Percentiles rank a stretch among this genome's conserved stretches.
Conservation (phyloP, 2,797 vertebrate genomes). For the Cyprinodon diabolis region DNA sequence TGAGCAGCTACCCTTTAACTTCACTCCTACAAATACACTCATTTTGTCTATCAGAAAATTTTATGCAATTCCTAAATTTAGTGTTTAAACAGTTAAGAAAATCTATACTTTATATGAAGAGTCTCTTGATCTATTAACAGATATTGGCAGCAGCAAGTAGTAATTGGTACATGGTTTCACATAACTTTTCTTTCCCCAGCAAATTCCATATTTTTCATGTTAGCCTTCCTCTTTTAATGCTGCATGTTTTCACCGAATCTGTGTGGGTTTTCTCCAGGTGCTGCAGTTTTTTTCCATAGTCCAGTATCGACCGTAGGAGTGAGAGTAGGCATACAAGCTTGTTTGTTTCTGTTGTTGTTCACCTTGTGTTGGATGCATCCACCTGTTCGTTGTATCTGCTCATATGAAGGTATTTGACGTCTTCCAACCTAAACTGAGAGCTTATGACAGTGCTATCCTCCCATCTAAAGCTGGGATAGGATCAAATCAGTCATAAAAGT, state of each 20-base stretch:
- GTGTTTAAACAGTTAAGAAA: background rate
- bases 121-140: background rate
- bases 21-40: background rate
- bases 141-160: background rate
- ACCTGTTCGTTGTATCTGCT: background rate
- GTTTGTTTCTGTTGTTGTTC: constrained; percentile 3
- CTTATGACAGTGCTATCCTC: background rate
- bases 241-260: background rate
- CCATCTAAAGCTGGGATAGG: background rate
- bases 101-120: no score
- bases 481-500: background rate
- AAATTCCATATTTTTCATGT: background rate
- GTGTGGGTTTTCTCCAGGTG: constrained; percentile 13
- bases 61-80: background rate
- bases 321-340: background rate
- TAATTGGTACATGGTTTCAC: background rate
- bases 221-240: background rate
- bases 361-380: background rate
- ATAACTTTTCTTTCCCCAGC: background rate
- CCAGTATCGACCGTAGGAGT: background rate
- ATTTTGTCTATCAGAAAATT: background rate
- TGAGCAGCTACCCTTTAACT: background rate
- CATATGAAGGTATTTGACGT: background rate
- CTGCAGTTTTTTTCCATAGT: background rate
- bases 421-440: background rate